phyloP scores from a whole-genome alignment of 2,797 vertebrate species.

The Gymnocypris eckloni region DNA sequence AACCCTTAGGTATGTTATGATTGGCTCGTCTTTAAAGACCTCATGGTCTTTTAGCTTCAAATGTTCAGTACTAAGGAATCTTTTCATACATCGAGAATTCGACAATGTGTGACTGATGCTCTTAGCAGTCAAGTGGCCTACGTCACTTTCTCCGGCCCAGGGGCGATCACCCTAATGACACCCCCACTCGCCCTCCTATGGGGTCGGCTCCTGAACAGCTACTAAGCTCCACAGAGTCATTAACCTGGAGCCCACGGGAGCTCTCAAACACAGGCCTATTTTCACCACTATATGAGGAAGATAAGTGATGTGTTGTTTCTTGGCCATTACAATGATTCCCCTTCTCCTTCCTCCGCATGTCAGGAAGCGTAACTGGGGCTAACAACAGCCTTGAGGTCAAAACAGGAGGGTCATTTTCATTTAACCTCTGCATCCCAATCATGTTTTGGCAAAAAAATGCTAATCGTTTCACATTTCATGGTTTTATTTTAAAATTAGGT shows the following conservation, averaged over 20 bases:
- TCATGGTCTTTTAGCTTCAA: conserved; percentile 20
- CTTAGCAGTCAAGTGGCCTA: conserved; percentile 58
- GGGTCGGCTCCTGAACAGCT: conserved; percentile 70
- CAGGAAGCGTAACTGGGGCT: conserved; percentile 61
- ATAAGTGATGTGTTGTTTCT: conserved; percentile 78
- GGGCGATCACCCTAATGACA: conserved; percentile 74
- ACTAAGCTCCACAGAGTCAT: conserved; percentile 80
- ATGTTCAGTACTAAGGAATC: conserved; percentile 11
- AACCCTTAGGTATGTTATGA: conserved; percentile 25
- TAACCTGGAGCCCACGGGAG: conserved; percentile 75
- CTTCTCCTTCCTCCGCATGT: conserved; percentile 66
- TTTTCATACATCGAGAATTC: conserved; percentile 13
- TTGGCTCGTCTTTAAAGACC: conserved; percentile 14
- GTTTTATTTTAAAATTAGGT: conserved; percentile 16
- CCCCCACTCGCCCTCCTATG: conserved; percentile 63
- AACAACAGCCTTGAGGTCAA: conserved; percentile 43
- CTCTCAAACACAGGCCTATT: conserved; percentile 63
- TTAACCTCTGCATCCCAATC: conserved; percentile 36
- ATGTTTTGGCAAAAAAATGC: conserved; percentile 9
- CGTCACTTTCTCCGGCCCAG: conserved; percentile 54
- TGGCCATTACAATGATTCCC: conserved; percentile 75
- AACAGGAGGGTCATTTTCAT: conserved; percentile 43
- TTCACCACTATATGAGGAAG: conserved; percentile 66
- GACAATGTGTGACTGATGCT: conserved; percentile 67
- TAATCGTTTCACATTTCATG: conserved; percentile 30